Conservation (phyloP, 2,797 vertebrate species). For the Hipposideros larvatus region DNA sequence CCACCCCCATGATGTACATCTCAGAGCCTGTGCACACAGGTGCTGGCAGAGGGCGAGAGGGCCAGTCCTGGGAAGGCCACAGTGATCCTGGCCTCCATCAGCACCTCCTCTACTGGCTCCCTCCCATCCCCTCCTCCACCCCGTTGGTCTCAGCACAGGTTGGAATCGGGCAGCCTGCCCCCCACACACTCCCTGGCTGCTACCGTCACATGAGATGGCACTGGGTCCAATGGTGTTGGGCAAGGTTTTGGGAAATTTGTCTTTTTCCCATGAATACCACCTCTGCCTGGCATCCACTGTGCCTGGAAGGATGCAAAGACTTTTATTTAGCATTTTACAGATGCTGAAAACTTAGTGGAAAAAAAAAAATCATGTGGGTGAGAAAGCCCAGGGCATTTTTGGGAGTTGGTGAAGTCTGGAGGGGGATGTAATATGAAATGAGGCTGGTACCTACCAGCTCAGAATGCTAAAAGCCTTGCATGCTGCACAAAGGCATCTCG, state of each 20-base stretch:
- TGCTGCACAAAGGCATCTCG: fast-evolving
- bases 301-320: background rate
- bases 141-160: background rate
- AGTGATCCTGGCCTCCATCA: background rate
- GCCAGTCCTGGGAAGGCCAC: background rate
- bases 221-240: fast-evolving
- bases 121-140: fast-evolving
- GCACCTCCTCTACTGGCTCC: fast-evolving
- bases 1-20: background rate
- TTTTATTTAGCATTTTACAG: background rate
- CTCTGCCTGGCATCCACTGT: background rate
- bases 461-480: background rate
- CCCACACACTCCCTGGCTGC: background rate
- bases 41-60: background rate
- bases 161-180: background rate
- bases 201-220: fast-evolving
- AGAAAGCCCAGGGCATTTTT: background rate
- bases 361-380: background rate
- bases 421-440: background rate
- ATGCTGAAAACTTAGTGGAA: background rate
- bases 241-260: fast-evolving
- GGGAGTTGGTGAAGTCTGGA: background rate
- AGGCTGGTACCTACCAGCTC: background rate
- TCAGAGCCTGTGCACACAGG: background rate
- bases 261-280: background rate